Conservation (phyloP, 2,888 invertebrate species). For the Drepanosiphum platanoidis region DNA sequence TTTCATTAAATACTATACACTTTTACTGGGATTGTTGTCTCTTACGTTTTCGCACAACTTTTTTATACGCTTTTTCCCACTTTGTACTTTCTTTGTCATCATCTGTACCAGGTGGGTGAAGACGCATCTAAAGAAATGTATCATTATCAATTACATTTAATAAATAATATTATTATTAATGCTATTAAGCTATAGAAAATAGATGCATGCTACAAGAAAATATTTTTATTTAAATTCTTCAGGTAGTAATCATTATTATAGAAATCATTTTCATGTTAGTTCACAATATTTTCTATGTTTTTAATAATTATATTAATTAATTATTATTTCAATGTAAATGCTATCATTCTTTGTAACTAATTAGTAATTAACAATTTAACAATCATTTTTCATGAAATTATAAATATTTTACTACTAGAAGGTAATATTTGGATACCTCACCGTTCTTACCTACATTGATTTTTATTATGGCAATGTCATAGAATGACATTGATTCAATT, state of each 20-base stretch:
- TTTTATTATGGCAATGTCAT: too few relatives aligned
- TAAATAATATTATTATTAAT: constrained; percentile 18
- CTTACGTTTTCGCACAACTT: constrained; percentile 64
- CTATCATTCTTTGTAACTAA: too few relatives aligned
- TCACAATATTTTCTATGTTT: not conserved
- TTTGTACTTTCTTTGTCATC: constrained; percentile 64
- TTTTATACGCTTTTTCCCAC: constrained; percentile 64
- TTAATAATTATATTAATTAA: too few relatives aligned
- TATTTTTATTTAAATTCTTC: not conserved
- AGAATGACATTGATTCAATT: too few relatives aligned
- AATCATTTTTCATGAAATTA: too few relatives aligned
- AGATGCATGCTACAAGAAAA: not conserved
- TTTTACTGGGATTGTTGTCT: constrained; percentile 42
- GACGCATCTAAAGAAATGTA: constrained; percentile 74
- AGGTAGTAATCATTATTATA: not conserved
- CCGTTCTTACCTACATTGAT: too few relatives aligned
- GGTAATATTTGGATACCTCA: too few relatives aligned
- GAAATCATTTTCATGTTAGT: not conserved
- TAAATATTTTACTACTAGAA: too few relatives aligned
- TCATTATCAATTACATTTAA: constrained; percentile 64
- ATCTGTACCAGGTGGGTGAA: constrained; percentile 76
- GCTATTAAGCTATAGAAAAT: not conserved
- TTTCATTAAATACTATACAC: not conserved
- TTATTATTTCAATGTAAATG: too few relatives aligned
- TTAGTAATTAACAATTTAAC: too few relatives aligned